Evolutionary conservation across 2,113 vertebrate species (phyloP).

Genomic region (Pampusana beccarii): DNA sequence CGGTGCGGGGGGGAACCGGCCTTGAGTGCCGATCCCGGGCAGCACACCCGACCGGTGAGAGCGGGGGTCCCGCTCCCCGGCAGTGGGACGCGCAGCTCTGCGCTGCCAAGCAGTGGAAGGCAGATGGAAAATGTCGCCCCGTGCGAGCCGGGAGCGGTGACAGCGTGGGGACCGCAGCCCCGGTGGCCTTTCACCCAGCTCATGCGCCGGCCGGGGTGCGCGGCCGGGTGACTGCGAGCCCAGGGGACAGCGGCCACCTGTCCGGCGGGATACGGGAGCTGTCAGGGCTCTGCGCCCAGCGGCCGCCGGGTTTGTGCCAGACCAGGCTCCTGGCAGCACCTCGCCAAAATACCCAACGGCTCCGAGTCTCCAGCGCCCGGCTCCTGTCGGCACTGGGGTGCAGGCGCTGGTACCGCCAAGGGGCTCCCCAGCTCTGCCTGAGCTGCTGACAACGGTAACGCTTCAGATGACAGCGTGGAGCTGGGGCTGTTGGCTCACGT

Average conservation of each 20-base stretch:
- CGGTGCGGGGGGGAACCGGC: too few species aligned
- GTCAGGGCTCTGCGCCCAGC: neutral
- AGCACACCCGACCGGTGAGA: too few species aligned
- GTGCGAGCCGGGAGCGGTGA: neutral
- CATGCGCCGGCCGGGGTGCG: neutral
- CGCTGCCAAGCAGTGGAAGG: neutral
- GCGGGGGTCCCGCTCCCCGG: neutral
- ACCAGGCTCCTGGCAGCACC: neutral
- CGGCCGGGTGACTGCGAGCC: neutral
- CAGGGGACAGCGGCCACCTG: neutral
- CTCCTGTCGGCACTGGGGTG: neutral
- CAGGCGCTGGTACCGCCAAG: accelerated
- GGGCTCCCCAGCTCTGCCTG: neutral
- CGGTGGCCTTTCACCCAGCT: constrained; percentile 5
- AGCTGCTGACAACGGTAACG: neutral
- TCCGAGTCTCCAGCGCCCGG: accelerated
- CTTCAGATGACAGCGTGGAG: accelerated
- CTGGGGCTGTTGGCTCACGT: neutral
- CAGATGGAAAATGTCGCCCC: neutral
- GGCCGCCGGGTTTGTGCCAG: too few species aligned
- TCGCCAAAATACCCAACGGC: accelerated
- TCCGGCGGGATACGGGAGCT: neutral
- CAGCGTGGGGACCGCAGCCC: neutral
- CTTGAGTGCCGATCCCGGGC: too few species aligned
- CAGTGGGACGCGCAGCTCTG: too few species aligned